Conservation (phyloP, 1,140 invertebrate genomes). For the Drosophila eugracilis region DNA sequence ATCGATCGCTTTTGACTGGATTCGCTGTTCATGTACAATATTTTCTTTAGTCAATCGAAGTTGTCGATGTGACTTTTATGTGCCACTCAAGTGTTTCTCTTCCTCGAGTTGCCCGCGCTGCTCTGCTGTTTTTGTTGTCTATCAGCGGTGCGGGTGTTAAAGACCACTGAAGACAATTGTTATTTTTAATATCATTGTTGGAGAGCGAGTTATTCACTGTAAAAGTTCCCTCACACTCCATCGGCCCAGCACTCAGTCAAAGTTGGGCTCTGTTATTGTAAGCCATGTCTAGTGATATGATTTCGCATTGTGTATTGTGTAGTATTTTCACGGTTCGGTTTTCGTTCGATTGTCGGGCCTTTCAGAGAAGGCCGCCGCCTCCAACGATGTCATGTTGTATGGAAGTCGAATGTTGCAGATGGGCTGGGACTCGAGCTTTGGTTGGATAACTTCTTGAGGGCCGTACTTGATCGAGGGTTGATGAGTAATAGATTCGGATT, state of each 20-base stretch:
- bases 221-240: constrained; percentile 55
- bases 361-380: constrained; percentile 60
- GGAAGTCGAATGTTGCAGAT: constrained; percentile 6
- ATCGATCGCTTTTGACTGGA: constrained; percentile 17
- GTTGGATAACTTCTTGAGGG: constrained; percentile 7
- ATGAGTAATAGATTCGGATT: constrained; percentile 30
- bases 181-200: constrained; percentile 83
- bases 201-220: constrained; percentile 61
- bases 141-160: constrained; percentile 82
- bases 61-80: constrained; percentile 83
- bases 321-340: constrained; percentile 47
- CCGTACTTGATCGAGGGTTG: constrained; percentile 1
- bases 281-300: constrained; percentile 82
- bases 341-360: constrained; percentile 62
- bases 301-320: constrained; percentile 73
- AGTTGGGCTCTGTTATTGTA: constrained; percentile 78
- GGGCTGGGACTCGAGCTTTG: constrained; percentile 19
- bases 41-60: constrained; percentile 83
- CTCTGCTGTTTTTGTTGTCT: constrained; percentile 66
- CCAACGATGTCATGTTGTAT: constrained; percentile 53
- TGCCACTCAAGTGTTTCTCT: constrained; percentile 73
- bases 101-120: constrained; percentile 39
- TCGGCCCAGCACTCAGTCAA: constrained; percentile 69
- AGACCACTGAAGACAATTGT: constrained; percentile 83
- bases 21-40: constrained; percentile 64